Base-by-base conservation (phyloP, 1,140 invertebrate genomes). In the Drosophila watanabei region DNA sequence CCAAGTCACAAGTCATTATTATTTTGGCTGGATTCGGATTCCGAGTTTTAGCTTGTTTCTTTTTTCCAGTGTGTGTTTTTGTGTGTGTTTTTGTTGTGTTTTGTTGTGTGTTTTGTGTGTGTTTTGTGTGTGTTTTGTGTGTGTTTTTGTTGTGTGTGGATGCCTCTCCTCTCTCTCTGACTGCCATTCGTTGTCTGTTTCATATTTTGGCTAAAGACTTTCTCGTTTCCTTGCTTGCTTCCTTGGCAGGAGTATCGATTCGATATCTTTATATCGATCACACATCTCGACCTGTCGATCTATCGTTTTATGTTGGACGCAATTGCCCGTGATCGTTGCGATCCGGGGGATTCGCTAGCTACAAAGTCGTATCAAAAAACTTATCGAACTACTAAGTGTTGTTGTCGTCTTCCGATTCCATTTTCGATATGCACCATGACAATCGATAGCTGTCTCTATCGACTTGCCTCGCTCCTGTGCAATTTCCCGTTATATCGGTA, bases 361-460 rank as follows among this genome's bases (percentile, higher is more conserved):
- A 88, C 77, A 88, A 88, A 89, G 70, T 88, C 61, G 84, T 87
- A 88, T 88, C 80, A 88, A 88, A 86, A 88, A 89, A 71, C 68
- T 75, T 84, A 80, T 68, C 57, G 20, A 83, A 88, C 62, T 65
- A 71, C 64, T 63, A 66, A 45, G 69, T 77, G 48, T 58, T 82
- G 45, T 52, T 77, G 48, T 58, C 77, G 45, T 52, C 11, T 33
- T 28, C 61, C 63, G 20, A 18, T 20, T 43, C 46, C 46, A n/a
- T 41, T 73, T 48, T 41, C 68, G 68, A 71, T 71, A 69, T 71
- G 39, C 35, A 56, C 13, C 2, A 35, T 35, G 10, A 11, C 33
- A 33, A 37, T 37, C 13, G 37, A 37, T 35, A 35, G 52, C 45
- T 37, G 11, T 48, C 20, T 39, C 46, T 57, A 63, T 20, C 35